These are phyloP conservation scores for Erebia ligea DNA, from an alignment of 2,888 invertebrate genomes.

Conservation along the genomic window DNA sequence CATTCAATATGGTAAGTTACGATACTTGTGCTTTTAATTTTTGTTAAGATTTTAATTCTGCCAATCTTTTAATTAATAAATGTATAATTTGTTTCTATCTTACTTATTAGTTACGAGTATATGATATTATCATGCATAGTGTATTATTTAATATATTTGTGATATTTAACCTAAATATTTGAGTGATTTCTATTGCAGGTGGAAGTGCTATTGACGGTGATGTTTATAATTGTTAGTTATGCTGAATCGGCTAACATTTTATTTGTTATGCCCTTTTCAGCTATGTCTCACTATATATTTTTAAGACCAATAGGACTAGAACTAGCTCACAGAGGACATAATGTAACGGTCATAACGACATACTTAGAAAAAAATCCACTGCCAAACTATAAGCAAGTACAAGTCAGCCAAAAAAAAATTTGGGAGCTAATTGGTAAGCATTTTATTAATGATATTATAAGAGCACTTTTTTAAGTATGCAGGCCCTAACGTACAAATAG, in stretches of 20 bases:
- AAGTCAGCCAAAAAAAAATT: constrained; percentile 62
- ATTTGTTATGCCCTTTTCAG: constrained; percentile 72
- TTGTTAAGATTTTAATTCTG: too few species aligned
- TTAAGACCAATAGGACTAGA: constrained; percentile 74
- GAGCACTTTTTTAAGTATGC: too few species aligned
- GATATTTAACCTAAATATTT: background rate
- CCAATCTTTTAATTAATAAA: too few species aligned
- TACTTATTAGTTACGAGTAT: too few species aligned
- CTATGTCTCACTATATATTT: constrained; percentile 75
- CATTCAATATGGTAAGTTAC: too few species aligned
- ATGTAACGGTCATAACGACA: constrained; percentile 77
- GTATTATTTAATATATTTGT: too few species aligned
- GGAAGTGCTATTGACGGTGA: background rate
- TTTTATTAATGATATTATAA: background rate
- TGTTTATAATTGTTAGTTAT: constrained; percentile 2
- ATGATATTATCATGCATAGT: too few species aligned
- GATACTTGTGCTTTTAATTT: too few species aligned
- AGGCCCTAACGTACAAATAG: too few species aligned
- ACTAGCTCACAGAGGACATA: constrained; percentile 76
- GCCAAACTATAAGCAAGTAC: constrained; percentile 66
- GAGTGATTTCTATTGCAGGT: constrained; percentile 11
- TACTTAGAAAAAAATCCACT: constrained; percentile 59
- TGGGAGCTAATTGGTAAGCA: constrained; percentile 69
- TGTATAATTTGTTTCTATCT: too few species aligned
- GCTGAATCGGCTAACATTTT: constrained; percentile 68